Conservation (phyloP, 2,113 vertebrate species). For the Nothoprocta perdicaria region DNA sequence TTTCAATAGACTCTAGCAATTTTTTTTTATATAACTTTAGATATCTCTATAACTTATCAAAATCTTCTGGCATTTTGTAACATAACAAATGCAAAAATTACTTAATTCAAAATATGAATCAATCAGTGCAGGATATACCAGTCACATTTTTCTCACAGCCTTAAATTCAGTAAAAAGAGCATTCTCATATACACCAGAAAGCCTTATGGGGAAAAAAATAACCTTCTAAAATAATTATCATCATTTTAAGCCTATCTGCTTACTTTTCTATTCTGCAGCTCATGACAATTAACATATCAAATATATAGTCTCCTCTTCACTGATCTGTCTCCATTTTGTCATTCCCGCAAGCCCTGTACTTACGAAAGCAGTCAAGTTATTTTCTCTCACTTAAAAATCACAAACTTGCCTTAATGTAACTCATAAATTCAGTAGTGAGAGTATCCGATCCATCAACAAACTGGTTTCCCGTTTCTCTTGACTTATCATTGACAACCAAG, state of each 20-base stretch:
- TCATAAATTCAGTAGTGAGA: conserved; percentile 83
- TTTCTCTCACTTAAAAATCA: background rate
- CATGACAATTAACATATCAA: background rate
- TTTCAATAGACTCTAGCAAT: background rate
- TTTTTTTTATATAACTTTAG: background rate
- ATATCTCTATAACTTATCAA: background rate
- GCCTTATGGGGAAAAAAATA: background rate
- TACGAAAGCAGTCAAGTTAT: background rate
- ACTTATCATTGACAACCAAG: conserved; percentile 71
- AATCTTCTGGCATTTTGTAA: background rate
- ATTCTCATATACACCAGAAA: background rate
- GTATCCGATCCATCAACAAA: conserved; percentile 75
- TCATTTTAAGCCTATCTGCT: background rate
- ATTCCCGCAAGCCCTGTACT: background rate
- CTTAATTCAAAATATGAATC: background rate
- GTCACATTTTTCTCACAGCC: background rate
- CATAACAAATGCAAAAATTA: background rate
- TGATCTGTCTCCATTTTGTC: background rate
- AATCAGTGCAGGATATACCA: background rate
- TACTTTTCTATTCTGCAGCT: background rate
- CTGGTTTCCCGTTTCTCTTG: conserved; percentile 78
- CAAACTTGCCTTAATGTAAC: conserved; percentile 88
- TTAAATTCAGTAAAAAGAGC: background rate
- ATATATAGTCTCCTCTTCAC: background rate
- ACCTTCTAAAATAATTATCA: background rate